Conservation (phyloP, 2,888 invertebrate species). For the Boloria euphrosyne region DNA sequence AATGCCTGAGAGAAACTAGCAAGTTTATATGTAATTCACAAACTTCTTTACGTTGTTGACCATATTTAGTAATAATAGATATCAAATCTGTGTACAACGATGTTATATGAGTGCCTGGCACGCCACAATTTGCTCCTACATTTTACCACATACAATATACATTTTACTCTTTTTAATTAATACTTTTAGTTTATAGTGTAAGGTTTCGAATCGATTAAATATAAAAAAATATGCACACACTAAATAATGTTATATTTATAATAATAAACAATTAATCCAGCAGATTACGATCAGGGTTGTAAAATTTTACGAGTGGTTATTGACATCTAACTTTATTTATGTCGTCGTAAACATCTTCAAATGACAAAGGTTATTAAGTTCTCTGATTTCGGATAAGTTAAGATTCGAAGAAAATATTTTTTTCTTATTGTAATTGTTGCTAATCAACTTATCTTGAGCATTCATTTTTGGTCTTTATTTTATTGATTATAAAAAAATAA, state of each 20-base stretch:
- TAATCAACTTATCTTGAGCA: background rate
- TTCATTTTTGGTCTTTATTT: background rate
- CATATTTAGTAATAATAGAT: too few relatives aligned
- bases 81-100: too few relatives aligned
- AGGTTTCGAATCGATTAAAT: too few relatives aligned
- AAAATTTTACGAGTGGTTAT: slow-evolving; percentile 33
- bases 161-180: too few relatives aligned
- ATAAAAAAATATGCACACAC: background rate
- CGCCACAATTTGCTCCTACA: too few relatives aligned
- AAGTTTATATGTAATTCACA: too few relatives aligned
- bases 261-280: slow-evolving; percentile 19
- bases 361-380: slow-evolving; percentile 19
- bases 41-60: too few relatives aligned
- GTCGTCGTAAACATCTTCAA: slow-evolving; percentile 28
- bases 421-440: slow-evolving; percentile 2
- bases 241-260: background rate
- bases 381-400: slow-evolving; percentile 10
- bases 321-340: slow-evolving; percentile 34
- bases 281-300: slow-evolving; percentile 27
- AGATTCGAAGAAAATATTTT: background rate
- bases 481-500: background rate
- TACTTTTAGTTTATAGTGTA: too few relatives aligned
- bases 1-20: too few relatives aligned
- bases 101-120: too few relatives aligned
- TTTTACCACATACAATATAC: too few relatives aligned